Evolutionary conservation across 2,113 vertebrate species (phyloP).

Genomic region (Macroglossus sobrinus): DNA sequence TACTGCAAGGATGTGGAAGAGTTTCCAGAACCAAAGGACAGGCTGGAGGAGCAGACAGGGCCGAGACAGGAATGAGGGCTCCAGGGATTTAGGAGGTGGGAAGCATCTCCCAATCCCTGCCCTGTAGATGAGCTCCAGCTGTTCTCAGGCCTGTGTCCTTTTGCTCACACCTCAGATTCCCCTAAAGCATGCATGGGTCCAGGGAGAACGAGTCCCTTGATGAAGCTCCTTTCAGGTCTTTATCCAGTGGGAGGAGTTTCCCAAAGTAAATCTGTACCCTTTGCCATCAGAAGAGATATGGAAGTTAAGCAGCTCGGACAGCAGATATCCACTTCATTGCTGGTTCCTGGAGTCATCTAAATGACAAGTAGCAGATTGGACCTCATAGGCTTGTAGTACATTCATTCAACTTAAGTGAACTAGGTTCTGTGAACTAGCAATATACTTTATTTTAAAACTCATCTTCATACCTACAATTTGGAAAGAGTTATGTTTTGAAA

Average conservation of each 20-base stretch:
- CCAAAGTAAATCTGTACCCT: neutral
- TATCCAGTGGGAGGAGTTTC: neutral
- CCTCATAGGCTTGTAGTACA: neutral
- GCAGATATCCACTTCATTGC: neutral
- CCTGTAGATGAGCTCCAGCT: neutral
- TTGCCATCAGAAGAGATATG: neutral
- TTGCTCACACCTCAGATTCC: neutral
- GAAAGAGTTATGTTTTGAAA: neutral
- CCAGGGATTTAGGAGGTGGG: neutral
- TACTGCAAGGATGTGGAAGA: neutral
- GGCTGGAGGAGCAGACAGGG: neutral
- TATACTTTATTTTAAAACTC: neutral
- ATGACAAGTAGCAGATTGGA: neutral
- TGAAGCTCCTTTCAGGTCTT: neutral
- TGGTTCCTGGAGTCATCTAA: neutral
- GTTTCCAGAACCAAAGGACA: neutral
- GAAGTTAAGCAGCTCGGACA: neutral
- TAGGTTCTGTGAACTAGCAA: neutral
- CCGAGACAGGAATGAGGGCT: neutral
- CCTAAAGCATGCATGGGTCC: no score
- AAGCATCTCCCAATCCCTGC: neutral
- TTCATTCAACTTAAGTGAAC: neutral
- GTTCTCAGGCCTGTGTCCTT: neutral
- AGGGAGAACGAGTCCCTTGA: neutral
- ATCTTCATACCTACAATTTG: neutral